Conservation (phyloP, 2,113 vertebrate species). For the mouse (Mus musculus) region GRCm39 chr17:34803001-34803500, state of each 20-base stretch:
- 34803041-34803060: neutral
- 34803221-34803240: neutral
- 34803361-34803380: constrained; percentile 23
- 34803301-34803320: neutral
- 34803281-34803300: neutral
- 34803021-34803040: neutral
- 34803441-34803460: constrained; percentile 79
- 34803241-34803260: neutral
- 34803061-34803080: too few species aligned
- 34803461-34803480: constrained; percentile 87
- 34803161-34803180: neutral
- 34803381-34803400: constrained; percentile 74
- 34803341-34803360: neutral
- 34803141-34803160: neutral
- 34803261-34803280: neutral
- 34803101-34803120: neutral
- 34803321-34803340: neutral
- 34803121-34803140: neutral
- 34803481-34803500: constrained; percentile 77
- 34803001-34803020: neutral
- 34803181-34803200: neutral
- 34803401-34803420: constrained; percentile 83
- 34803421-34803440: constrained; percentile 82
- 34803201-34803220: too few species aligned
- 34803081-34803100: neutral